A percentile compares a stretch with the other conserved stretches of the same genome.
Evolutionary conservation across 2,888 invertebrate genomes (phyloP).

Genomic region (Epirrhoe tristata): DNA sequence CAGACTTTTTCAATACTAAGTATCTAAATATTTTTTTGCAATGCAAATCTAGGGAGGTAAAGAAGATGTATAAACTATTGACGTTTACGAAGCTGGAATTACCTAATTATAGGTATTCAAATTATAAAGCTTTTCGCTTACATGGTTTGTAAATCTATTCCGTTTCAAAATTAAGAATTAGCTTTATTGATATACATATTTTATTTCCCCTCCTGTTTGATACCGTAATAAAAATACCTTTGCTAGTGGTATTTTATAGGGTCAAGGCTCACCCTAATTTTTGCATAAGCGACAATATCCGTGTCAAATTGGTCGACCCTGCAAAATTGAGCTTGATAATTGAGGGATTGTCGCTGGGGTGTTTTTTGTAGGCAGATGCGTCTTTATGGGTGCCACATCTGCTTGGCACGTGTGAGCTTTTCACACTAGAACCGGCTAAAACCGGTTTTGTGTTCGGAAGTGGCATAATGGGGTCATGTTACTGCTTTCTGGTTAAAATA

Average conservation of each 20-base stretch:
- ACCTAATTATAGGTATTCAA: neutral
- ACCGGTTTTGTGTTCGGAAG: slow-evolving; percentile 47
- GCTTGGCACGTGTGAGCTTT: slow-evolving; percentile 69
- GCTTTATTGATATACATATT: neutral
- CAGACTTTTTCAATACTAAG: neutral
- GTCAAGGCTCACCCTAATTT: slow-evolving; percentile 24
- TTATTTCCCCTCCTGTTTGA: neutral
- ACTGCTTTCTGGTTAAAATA: slow-evolving; percentile 28
- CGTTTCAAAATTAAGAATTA: neutral
- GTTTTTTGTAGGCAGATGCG: slow-evolving; percentile 37
- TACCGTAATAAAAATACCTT: neutral
- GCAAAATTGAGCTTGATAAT: slow-evolving; percentile 16
- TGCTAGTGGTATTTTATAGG: slow-evolving; percentile 10
- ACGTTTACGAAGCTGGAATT: neutral
- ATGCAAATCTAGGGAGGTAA: neutral
- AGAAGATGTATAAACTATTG: neutral
- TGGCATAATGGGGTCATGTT: slow-evolving; percentile 40
- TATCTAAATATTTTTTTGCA: neutral
- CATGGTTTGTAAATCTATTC: neutral
- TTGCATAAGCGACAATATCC: slow-evolving; percentile 11
- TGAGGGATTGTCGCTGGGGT: slow-evolving; percentile 25
- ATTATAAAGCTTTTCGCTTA: neutral
- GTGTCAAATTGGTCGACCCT: slow-evolving; percentile 18
- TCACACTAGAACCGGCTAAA: slow-evolving; percentile 46
- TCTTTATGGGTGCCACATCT: slow-evolving; percentile 61